Evolutionary conservation across 2,113 vertebrate genomes (phyloP).

Genomic region (Arizona elegans): DNA sequence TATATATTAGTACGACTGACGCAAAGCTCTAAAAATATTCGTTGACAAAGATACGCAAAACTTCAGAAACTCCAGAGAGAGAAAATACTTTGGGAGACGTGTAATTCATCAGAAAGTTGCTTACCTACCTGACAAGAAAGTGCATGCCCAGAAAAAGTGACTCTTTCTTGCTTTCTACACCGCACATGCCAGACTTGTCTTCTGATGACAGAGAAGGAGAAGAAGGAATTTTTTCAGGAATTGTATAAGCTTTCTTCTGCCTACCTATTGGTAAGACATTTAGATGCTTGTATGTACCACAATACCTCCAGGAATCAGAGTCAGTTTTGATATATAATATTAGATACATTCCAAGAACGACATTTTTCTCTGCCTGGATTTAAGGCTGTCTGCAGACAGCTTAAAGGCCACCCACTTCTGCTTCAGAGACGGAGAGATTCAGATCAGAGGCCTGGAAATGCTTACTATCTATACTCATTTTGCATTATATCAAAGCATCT

Average conservation of each 20-base stretch:
- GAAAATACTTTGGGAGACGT: not conserved
- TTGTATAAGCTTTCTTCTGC: conserved; percentile 47
- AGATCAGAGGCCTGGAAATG: conserved; percentile 50
- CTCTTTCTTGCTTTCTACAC: not conserved
- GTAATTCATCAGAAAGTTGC: not conserved
- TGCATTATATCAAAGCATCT: conserved; percentile 40
- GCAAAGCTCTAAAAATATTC: not conserved
- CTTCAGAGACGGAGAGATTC: conserved; percentile 50
- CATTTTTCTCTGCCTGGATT: conserved; percentile 51
- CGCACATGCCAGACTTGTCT: conserved; percentile 20
- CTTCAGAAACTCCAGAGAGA: not conserved
- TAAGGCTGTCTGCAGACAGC: conserved; percentile 56
- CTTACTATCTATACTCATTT: conserved; percentile 46
- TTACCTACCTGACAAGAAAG: not conserved
- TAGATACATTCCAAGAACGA: conserved; percentile 61
- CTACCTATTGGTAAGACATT: conserved; percentile 59
- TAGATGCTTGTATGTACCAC: conserved; percentile 54
- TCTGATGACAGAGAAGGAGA: conserved; percentile 32
- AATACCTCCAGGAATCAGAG: conserved; percentile 64
- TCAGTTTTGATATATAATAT: conserved; percentile 60
- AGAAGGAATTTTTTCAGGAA: conserved; percentile 55
- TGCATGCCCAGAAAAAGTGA: conserved; percentile 19
- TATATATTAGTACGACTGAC: not conserved
- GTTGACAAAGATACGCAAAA: not conserved
- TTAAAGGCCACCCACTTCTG: conserved; percentile 62